Evolutionary conservation across 2,797 vertebrate genomes (phyloP), one percentile per base, ranked within the genome.

Genomic region (Amniataba percoides): DNA sequence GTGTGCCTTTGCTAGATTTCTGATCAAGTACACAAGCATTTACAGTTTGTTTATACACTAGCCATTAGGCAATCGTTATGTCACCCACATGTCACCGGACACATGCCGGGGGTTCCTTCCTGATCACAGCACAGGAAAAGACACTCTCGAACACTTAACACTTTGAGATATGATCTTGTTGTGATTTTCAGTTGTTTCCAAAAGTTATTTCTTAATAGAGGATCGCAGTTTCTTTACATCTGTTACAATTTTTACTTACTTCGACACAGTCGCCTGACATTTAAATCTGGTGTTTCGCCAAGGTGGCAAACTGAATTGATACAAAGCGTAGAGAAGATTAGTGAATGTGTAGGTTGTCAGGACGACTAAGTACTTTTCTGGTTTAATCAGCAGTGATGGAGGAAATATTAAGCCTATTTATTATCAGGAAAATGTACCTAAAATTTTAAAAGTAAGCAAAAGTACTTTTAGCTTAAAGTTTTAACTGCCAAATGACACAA

Each of bases 1-100:
- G 46, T 78, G 77, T 46, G 59, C 31, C 46, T 19, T 19, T 27
- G 58, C 66, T 61, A 40, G 45, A 74, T 71, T 65, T 77, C 62
- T 61, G 61, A 85, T 61, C 34, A 61, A 70, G 56, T 57, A 60
- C 61, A 79, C 62, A 76, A 51, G 67, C 34, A 42, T 83, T 70
- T 59, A 56, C 10, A 27, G 27, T 62, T 71, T 83, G 81, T 82
- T 84, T 81, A 76, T 58, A 79, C 15, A 62, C 76, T 45, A 63
- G 36, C 48, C 53, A 73, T 76, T 31, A 68, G 56, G 23, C 59
- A 79, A 78, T 63, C 72, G 71, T 81, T 68, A 77, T 61, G 60
- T 27, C 51, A 79, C 55, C 53, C 7, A 3, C 52, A 76, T 53
- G 4, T 36, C 34, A 36, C 34, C 7, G 12, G 57, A 82, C 73